Base-by-base conservation (phyloP, 1,140 invertebrate genomes). In the Eubasilissa regina region DNA sequence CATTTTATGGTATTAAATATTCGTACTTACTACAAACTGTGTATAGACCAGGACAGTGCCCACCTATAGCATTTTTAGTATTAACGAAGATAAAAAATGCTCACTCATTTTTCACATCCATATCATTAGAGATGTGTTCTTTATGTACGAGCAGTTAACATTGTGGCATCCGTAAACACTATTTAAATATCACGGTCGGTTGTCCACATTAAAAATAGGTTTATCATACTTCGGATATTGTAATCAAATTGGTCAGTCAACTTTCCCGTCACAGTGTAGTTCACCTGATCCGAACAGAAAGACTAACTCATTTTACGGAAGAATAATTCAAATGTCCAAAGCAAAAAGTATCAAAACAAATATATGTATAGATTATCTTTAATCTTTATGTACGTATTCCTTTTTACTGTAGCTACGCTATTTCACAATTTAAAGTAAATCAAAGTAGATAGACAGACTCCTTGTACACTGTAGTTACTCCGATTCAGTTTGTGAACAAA, bases 211-310 rank as follows among this genome's bases (percentile, higher is more conserved):
- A 78, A 78, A 78, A 78, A 73, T 78, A 78, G 58, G 66, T 73
- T 72, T 78, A 72, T 72, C 77, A 73, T 78, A 55, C 66, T 72
- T 25, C 58, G 77, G 77, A 70, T 51, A 70, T 73, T 78, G 77
- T 78, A 68, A 78, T 78, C 77, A 73, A 72, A 73, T 78, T 78
- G 70, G 70, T 78, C 77, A 78, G 77, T 72, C 53, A 78, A 78
- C 66, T 78, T 68, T 72, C 48, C 77, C 77, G 77, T 78, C 77
- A 78, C 77, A 72, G 53, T 68, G 70, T 68, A 78, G 53, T 68
- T 64, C 66, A 48, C 70, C 45, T 17, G 15, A 48, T 13, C 66
- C 45, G 17, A 11, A 70, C 25, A 1, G 19, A 51, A 11, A 47
- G 10, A 48, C 6, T 48, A 51, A 48, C 19, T 70, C 6, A 21